phyloP scores from a whole-genome alignment of 1,140 invertebrate genomes.

The Argopecten irradians region DNA sequence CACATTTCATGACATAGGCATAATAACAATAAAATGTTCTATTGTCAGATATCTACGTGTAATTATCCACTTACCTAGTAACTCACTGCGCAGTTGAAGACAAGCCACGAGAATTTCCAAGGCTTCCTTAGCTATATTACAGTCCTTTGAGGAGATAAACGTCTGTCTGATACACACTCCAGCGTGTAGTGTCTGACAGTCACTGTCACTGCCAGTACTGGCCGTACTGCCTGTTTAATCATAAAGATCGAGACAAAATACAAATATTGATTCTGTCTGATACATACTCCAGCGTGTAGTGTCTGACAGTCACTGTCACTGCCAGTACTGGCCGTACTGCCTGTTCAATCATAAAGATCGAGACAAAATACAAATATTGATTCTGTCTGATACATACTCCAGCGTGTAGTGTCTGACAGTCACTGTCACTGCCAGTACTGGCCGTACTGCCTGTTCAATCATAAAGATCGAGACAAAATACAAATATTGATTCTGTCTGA shows the following conservation, averaged over 20 bases:
- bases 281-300: slow-evolving; percentile 78
- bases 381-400: slow-evolving; percentile 78
- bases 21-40: background rate
- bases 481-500: too few relatives aligned
- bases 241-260: background rate
- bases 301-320: slow-evolving; percentile 76
- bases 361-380: too few relatives aligned
- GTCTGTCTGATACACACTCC: slow-evolving; percentile 77
- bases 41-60: too few relatives aligned
- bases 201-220: slow-evolving; percentile 77
- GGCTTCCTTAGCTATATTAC: slow-evolving; percentile 78
- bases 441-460: slow-evolving; percentile 75
- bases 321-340: slow-evolving; percentile 76
- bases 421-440: slow-evolving; percentile 77
- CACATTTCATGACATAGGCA: background rate
- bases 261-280: too few relatives aligned
- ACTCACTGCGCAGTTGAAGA: slow-evolving; percentile 75
- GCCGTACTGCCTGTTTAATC: slow-evolving; percentile 74
- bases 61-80: slow-evolving; percentile 71
- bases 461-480: background rate
- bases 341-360: slow-evolving; percentile 50
- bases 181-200: slow-evolving; percentile 76
- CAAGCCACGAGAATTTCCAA: slow-evolving; percentile 79
- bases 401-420: slow-evolving; percentile 76
- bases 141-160: slow-evolving; percentile 76